Conservation (phyloP, 2,888 invertebrate genomes). For the Leistus spinibarbis region DNA sequence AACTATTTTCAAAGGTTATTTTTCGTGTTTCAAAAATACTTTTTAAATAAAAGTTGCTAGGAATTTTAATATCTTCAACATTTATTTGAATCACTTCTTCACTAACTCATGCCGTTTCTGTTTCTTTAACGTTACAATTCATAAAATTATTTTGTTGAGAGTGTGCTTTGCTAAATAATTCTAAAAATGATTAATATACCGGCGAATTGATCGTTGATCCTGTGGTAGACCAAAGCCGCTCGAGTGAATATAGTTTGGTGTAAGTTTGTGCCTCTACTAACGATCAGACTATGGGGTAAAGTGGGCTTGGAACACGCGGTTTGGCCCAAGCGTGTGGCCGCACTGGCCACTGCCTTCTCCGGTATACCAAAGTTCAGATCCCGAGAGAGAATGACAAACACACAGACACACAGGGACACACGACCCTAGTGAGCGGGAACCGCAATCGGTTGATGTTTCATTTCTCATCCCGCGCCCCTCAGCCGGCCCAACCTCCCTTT, state of each 20-base stretch:
- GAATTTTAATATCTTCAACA: too few species aligned
- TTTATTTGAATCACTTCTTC: too few species aligned
- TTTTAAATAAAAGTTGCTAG: too few species aligned
- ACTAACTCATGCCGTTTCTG: too few species aligned
- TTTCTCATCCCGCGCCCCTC: neutral
- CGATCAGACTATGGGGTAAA: neutral
- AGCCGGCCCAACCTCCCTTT: neutral
- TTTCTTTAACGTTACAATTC: too few species aligned
- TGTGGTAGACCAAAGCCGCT: neutral
- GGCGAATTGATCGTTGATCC: neutral
- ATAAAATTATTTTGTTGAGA: too few species aligned
- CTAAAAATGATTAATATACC: neutral
- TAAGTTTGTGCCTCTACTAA: neutral
- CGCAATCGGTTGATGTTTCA: conserved; percentile 1
- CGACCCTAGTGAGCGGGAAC: neutral
- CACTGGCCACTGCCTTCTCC: too few species aligned
- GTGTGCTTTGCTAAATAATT: too few species aligned
- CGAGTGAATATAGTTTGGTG: neutral
- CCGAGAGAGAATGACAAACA: neutral
- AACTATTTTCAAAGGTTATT: too few species aligned
- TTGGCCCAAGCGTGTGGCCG: neutral
- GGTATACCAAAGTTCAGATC: neutral
- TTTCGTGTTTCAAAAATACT: too few species aligned
- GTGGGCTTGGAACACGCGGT: neutral
- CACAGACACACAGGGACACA: too few species aligned